Base-by-base conservation (phyloP, 1,140 invertebrate species). In the Ptiloglossa arizonensis region DNA sequence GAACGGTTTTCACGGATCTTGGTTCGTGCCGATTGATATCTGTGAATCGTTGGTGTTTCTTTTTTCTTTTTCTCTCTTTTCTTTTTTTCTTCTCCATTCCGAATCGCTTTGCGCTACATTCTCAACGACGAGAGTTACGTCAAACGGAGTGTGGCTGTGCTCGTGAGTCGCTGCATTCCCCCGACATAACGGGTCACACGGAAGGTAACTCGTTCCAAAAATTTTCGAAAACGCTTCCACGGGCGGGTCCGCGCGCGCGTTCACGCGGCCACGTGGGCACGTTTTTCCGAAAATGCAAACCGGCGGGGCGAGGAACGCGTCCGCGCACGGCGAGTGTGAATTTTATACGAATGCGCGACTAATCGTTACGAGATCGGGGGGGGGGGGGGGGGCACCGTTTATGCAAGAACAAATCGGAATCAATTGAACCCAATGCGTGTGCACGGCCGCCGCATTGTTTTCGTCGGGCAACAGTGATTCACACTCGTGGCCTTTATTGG, bases 161-260 rank as follows among this genome's bases (percentile, higher is more conserved):
- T 38, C 59, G 41, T 71, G 76, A 85, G 77, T 67, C 74, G 80
- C 82, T 88, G 76, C 86, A 88, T 88, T 89, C 87, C 80, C n/a
- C 79, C 44, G 50, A 80, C 81, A 87, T 89, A 89, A 90, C 87
- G 85, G 88, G 71, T 83, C 66, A 35, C 32, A 67, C 44, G 24
- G 54, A 67, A 69, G 22, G 50, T 15, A 46, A 69, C 22, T 50
- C 56, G 66, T 67, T 67, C 60, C 69, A 70, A 89, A n/a, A 85
- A 88, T 83, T 80, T 76, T 81, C 57, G 57, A 81, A 81, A 87
- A 81, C n/a, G 35, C 41, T 78, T 19, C 44, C 5, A 38, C 1
- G 3, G 11, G 24, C 5, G 5, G 35, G 13, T 15, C 22, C 32
- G 29, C 60, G 17, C 57, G 46, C 44, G 8, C 38, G 24, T 19